These are phyloP conservation scores for Diorhabda elongata DNA, from an alignment of 1,140 invertebrate genomes.

Conservation along the genomic window DNA sequence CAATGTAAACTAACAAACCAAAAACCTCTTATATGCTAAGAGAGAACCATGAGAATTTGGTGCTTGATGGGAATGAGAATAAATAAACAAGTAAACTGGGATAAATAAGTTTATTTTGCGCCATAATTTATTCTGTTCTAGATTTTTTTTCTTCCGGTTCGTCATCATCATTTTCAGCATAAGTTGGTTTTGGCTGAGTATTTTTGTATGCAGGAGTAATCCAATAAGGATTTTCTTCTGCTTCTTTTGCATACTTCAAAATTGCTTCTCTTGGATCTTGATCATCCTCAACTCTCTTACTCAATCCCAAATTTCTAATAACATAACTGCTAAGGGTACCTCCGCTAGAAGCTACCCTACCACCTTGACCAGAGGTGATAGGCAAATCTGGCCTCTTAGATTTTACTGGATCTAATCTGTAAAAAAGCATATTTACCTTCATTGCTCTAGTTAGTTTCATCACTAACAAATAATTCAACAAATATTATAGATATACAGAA, in stretches of 20 bases:
- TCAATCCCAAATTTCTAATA: slow-evolving; percentile 89
- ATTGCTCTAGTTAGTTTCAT: too few relatives aligned
- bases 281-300: slow-evolving; percentile 91
- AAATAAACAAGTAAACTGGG: too few relatives aligned
- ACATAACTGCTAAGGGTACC: slow-evolving; percentile 96
- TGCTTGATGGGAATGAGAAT: too few relatives aligned
- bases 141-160: slow-evolving; percentile 53
- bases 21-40: too few relatives aligned
- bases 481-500: too few relatives aligned
- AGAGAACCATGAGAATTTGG: too few relatives aligned
- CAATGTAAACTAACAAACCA: too few relatives aligned
- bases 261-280: slow-evolving; percentile 96
- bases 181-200: slow-evolving; percentile 73
- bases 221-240: slow-evolving; percentile 96
- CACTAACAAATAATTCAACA: too few relatives aligned
- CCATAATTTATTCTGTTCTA: slow-evolving; percentile 41
- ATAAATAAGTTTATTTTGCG: too few relatives aligned
- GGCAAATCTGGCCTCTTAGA: slow-evolving; percentile 92
- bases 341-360: slow-evolving; percentile 91
- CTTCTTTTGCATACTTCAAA: slow-evolving; percentile 94
- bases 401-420: slow-evolving; percentile 79
- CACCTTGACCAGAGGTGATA: slow-evolving; percentile 87
- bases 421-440: neutral
- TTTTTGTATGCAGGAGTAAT: slow-evolving; percentile 85
- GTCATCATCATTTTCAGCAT: slow-evolving; percentile 57